Base-by-base conservation (phyloP, 2,888 invertebrate species). In the Plebejus melissa region DNA sequence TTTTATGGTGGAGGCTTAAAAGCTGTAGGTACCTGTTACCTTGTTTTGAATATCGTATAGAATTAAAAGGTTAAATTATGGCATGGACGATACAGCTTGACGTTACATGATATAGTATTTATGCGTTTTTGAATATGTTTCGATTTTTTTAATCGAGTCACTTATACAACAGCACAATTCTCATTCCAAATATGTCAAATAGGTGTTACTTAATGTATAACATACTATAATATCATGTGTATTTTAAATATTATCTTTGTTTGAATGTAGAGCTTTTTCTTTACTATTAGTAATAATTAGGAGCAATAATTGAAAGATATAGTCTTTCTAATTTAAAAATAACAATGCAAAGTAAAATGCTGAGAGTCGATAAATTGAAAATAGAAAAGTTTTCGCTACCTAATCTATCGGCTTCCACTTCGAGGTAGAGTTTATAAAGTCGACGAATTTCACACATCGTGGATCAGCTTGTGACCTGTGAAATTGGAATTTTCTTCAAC, bases 1-100 rank as follows among this genome's bases (percentile, higher is more conserved):
- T 88, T 93, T 93, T 93, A 93, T 91, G 87, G 85, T 78, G 79
- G 83, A 83, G 88, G 87, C 86, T 90, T 87, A 85, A 87, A 90
- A 89, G 86, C 87, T 84, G 81, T 83, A 85, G 82, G 81, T 83
- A 85, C 82, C 83, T 82, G 81, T 81, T 80, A 80, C 78, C 80
- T 80, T 81, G 76, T 79, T 79, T 79, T 79, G 13, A 28, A 36
- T 75, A 75, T 78, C 78, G 77, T 78, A 76, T 74, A 76, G 65
- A 46, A 72, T 76, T 74, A 74, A 65, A 74, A 74, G 74, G 41
- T 70, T 69, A 70, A 38, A 70, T 71, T 70, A 70, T 58, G 38
- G 75, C 11, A 57, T 9, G 41, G 41, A 50, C 57, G 41, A 28
- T 75, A 46, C 16, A 58, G 57, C 28, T 71, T 46, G 75, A 72